Conservation (phyloP, 1,140 invertebrate species). For the Ridgeia piscesae region DNA sequence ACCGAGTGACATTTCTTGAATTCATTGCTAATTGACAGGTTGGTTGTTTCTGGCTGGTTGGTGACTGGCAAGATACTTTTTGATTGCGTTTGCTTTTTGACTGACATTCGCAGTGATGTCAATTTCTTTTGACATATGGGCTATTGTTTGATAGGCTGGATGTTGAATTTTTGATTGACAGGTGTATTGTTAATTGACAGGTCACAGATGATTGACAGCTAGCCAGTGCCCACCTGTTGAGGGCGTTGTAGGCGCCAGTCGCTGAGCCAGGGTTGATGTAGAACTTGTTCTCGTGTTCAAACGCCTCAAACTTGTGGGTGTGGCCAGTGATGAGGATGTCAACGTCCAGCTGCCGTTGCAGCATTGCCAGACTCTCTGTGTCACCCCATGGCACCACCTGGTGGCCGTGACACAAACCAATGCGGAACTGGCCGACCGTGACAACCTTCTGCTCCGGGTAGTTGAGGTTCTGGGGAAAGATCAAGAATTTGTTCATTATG, state of each 20-base stretch:
- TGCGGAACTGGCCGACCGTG: slow-evolving; percentile 96
- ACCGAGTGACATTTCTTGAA: too few species aligned
- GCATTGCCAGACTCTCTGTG: slow-evolving; percentile 85
- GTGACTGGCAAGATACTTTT: too few species aligned
- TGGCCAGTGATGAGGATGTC: slow-evolving; percentile 99
- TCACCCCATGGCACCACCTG: slow-evolving; percentile 95
- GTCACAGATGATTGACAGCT: too few species aligned
- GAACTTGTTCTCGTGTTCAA: slow-evolving; percentile 98
- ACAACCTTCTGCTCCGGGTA: slow-evolving; percentile 99
- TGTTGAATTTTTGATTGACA: too few species aligned
- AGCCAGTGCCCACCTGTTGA: slow-evolving; percentile 71
- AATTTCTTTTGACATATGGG: too few species aligned
- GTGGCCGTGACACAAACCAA: slow-evolving; percentile 97
- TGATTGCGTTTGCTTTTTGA: too few species aligned
- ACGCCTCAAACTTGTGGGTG: slow-evolving; percentile 97
- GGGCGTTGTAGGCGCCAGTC: slow-evolving; percentile 93
- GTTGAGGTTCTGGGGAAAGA: slow-evolving; percentile 75
- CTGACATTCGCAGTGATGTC: too few species aligned
- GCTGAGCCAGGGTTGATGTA: slow-evolving; percentile 99
- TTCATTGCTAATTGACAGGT: too few species aligned
- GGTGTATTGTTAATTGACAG: too few species aligned
- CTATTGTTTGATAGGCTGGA: too few species aligned
- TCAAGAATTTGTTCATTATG: too few species aligned
- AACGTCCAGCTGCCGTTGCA: slow-evolving; percentile 96
- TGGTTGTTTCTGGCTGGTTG: too few species aligned